phyloP scores from a whole-genome alignment of 2,113 vertebrate species.

The Psilopsiagon aymara region DNA sequence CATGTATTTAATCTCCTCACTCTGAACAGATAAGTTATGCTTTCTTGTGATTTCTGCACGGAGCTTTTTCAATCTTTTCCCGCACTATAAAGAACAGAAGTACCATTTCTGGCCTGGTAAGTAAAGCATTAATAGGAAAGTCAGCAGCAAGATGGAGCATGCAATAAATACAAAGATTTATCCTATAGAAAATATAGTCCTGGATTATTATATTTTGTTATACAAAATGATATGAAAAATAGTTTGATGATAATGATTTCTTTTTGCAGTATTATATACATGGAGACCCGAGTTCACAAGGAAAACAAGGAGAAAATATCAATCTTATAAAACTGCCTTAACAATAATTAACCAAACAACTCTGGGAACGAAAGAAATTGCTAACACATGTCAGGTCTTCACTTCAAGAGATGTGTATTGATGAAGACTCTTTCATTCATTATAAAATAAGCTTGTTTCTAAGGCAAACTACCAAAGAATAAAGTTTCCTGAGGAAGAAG shows the following conservation, averaged over 20 bases:
- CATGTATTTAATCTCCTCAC: constrained; percentile 72
- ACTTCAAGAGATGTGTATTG: background rate
- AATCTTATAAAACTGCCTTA: background rate
- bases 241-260: background rate
- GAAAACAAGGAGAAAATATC: background rate
- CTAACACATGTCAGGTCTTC: background rate
- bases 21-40: constrained; percentile 70
- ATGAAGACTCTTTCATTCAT: background rate
- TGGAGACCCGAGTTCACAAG: background rate
- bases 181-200: constrained; percentile 21
- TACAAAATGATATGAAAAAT: constrained; percentile 27
- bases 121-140: constrained; percentile 59
- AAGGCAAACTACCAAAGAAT: background rate
- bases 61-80: constrained; percentile 71
- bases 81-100: constrained; percentile 22
- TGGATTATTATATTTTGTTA: constrained; percentile 62
- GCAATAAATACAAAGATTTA: constrained; percentile 70
- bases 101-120: constrained; percentile 66
- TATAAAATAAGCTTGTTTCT: background rate
- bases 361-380: background rate
- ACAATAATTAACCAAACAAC: background rate
- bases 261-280: background rate
- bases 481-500: background rate
- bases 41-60: constrained; percentile 73
- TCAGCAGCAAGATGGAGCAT: constrained; percentile 56